Evolutionary conservation across 2,888 invertebrate species (phyloP), one percentile per base, ranked within the genome.

Genomic region (Oasisia sp.): DNA sequence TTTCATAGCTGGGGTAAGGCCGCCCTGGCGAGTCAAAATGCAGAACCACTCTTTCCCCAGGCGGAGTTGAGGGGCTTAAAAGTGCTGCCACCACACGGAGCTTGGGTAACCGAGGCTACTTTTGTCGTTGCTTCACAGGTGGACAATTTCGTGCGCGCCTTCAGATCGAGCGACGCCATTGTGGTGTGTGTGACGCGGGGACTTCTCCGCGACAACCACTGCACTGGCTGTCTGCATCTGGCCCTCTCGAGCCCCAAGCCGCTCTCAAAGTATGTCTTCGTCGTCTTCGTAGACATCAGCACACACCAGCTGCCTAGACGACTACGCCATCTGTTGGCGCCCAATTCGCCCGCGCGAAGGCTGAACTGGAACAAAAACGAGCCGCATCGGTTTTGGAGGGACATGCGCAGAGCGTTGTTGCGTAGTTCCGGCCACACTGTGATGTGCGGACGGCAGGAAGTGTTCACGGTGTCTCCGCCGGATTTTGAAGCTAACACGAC

Each of bases 191-290:
- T 74, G 27, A 74, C 74, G n/a, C 74, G 74, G 19, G 74, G 27
- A 74, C 74, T 74, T n/a, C 19, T 74, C 74, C 74, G 27, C 27
- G 74, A 74, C 74, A n/a, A 27, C n/a, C 74, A 74, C n/a, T 74
- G 74, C 74, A 74, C n/a, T 74, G 74, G 74, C n/a, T 74, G 74
- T 7, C 74, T 74, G 74, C 74, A 74, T 74, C 74, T 74, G 74
- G 50, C 50, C 50, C 50, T 50, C 50, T 74, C 74, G 74, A 74
- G 74, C 74, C 27, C 74, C 2, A 74, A 74, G 74, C n/a, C 74
- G 74, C 74, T 74, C 7, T 74, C 74, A 74, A 74, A 74, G 27
- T 74, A 74, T n/a, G 19, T 74, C 74, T 74, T 74, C 74, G 74
- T 74, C 74, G 27, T 74, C n/a, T 74, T 74, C 74, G 74, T 27